These are phyloP conservation scores for Brachymystax lenok DNA, from an alignment of 2,797 vertebrate genomes.

Conservation along the genomic window DNA sequence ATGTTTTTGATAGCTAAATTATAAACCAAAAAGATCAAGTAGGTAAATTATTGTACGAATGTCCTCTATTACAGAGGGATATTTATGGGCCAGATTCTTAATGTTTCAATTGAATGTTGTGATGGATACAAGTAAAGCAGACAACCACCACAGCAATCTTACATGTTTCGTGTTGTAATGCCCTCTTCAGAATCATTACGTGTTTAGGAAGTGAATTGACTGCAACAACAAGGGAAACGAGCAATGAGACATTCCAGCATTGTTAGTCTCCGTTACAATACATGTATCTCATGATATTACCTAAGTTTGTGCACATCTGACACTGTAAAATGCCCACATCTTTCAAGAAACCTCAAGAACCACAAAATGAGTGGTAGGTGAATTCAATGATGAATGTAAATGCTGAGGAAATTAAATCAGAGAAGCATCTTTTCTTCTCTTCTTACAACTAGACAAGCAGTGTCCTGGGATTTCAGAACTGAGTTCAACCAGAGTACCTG, in stretches of 20 bases:
- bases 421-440: constrained; percentile 46
- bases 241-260: neutral
- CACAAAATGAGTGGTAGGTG: constrained; percentile 57
- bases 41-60: neutral
- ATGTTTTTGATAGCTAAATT: constrained; percentile 36
- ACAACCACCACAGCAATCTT: neutral
- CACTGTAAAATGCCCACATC: constrained; percentile 28
- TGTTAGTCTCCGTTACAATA: neutral
- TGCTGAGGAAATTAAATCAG: constrained; percentile 59
- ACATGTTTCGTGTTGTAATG: neutral
- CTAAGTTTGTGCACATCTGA: neutral
- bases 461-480: constrained; percentile 63
- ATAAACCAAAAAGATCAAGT: constrained; percentile 25
- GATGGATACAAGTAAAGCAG: neutral
- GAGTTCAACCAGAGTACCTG: constrained; percentile 53
- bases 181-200: neutral
- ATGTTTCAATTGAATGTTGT: neutral
- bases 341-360: constrained; percentile 60
- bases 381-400: constrained; percentile 56
- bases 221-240: neutral
- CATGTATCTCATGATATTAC: neutral
- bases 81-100: neutral
- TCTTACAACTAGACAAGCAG: constrained; percentile 58
- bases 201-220: neutral
- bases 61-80: neutral